phyloP scores from a whole-genome alignment of 2,113 vertebrate species.

The Campylomormyrus tamandua region DNA sequence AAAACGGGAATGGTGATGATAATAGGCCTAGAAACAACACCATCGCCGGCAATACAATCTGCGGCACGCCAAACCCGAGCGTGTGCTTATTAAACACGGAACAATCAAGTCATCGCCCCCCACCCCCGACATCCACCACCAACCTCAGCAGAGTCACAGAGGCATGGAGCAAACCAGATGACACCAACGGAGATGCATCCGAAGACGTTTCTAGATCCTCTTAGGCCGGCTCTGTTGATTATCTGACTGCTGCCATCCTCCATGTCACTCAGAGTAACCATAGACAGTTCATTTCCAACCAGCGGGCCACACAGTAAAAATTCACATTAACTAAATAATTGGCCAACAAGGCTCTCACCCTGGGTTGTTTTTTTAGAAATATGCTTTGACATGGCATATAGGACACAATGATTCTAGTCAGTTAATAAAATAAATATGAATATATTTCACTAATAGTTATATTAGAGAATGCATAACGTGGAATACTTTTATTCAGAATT shows the following conservation, averaged over 20 bases:
- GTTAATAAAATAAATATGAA: not conserved
- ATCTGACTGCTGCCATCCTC: not conserved
- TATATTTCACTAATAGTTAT: not conserved
- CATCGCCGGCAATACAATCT: not conserved
- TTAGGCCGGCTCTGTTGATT: not conserved
- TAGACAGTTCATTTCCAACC: not conserved
- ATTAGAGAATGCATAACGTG: not conserved
- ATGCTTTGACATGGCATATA: not conserved
- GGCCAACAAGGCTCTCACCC: not conserved
- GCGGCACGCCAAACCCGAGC: not conserved
- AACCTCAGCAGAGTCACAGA: not conserved
- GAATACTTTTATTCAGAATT: not conserved
- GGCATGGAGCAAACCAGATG: not conserved
- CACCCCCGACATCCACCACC: not conserved
- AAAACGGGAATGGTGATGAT: conserved; percentile 7
- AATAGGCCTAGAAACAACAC: conserved; percentile 7
- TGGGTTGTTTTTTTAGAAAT: not conserved
- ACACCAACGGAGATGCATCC: not conserved
- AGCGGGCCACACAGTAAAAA: not conserved
- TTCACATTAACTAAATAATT: not conserved
- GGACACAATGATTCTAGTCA: not conserved
- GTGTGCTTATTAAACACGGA: not conserved
- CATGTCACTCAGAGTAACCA: not conserved
- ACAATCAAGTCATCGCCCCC: not conserved
- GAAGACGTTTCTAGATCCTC: not conserved